Evolutionary conservation across 2,113 vertebrate species (phyloP).

Genomic region (Petaurus breviceps): DNA sequence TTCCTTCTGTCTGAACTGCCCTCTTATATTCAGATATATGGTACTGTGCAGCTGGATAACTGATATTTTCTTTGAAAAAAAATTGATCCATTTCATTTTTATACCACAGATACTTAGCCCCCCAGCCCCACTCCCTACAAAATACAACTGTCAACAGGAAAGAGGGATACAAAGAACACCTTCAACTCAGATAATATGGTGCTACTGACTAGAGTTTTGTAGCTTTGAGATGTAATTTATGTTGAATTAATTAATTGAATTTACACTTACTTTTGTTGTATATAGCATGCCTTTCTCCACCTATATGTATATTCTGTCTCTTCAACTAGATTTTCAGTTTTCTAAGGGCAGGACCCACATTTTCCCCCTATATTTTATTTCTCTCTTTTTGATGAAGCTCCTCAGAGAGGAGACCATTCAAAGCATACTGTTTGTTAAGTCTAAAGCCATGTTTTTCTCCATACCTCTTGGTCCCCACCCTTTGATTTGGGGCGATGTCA

Average conservation of each 20-base stretch:
- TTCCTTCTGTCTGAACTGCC: not conserved
- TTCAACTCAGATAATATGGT: no score
- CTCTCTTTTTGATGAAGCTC: not conserved
- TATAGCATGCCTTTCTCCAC: no score
- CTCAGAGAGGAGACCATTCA: not conserved
- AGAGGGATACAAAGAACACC: no score
- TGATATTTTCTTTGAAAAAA: not conserved
- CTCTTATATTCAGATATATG: not conserved
- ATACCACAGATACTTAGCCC: not conserved
- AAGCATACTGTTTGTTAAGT: not conserved
- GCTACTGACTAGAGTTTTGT: not conserved
- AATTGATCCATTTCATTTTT: not conserved
- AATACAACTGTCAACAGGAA: no score
- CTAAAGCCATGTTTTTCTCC: not conserved
- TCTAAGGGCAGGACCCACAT: not conserved
- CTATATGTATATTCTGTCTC: no score
- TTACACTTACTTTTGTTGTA: no score
- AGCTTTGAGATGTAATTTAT: not conserved
- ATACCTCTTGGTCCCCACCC: conserved; percentile 98
- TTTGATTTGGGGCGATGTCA: conserved; percentile 97
- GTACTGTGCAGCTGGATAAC: not conserved
- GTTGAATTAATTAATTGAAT: not conserved
- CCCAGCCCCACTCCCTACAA: no score
- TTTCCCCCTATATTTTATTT: not conserved
- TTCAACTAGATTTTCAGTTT: not conserved